Percentiles rank a stretch among this genome's conserved stretches.
phyloP scores from a whole-genome alignment of 2,888 invertebrate genomes.

The Drosophila nigricruria region DNA sequence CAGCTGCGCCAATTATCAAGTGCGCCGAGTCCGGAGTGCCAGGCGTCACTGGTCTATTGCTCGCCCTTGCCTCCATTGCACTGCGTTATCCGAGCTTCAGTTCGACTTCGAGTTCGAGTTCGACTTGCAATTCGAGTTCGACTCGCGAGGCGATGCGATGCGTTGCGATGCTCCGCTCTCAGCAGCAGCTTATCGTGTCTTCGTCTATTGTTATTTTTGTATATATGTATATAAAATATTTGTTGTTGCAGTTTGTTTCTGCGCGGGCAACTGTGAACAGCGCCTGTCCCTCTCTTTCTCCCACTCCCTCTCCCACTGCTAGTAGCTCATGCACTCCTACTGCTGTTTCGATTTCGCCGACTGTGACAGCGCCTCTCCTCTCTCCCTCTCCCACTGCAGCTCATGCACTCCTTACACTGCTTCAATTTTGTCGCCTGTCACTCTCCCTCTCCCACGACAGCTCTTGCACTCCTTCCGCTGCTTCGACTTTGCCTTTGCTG shows the following conservation, averaged over 20 bases:
- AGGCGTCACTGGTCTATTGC: conserved; percentile 65
- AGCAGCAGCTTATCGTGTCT: conserved; percentile 30
- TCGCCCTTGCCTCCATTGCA: conserved; percentile 41
- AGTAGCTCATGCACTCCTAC: not conserved
- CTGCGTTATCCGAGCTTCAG: conserved; percentile 3
- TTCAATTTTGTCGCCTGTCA: conserved; percentile 18
- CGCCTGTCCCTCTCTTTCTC: not conserved
- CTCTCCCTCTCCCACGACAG: not conserved
- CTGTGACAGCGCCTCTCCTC: conserved; percentile 10
- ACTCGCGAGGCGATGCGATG: not conserved
- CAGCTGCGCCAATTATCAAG: conserved; percentile 76
- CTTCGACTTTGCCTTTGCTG: conserved; percentile 18
- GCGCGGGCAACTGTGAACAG: conserved; percentile 37
- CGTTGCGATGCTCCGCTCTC: not conserved
- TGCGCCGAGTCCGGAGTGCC: conserved; percentile 78
- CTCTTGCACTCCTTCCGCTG: not conserved
- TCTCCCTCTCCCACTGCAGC: not conserved
- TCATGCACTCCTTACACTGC: not conserved
- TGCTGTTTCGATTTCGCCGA: conserved; percentile 17
- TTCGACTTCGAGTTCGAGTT: conserved; percentile 17
- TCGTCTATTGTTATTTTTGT: not conserved
- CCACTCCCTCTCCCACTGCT: not conserved
- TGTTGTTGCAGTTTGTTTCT: conserved; percentile 6
- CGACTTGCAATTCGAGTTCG: conserved; percentile 2
- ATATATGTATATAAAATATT: not conserved